Conservation (phyloP, 2,797 vertebrate species). For the Todus mexicanus region DNA sequence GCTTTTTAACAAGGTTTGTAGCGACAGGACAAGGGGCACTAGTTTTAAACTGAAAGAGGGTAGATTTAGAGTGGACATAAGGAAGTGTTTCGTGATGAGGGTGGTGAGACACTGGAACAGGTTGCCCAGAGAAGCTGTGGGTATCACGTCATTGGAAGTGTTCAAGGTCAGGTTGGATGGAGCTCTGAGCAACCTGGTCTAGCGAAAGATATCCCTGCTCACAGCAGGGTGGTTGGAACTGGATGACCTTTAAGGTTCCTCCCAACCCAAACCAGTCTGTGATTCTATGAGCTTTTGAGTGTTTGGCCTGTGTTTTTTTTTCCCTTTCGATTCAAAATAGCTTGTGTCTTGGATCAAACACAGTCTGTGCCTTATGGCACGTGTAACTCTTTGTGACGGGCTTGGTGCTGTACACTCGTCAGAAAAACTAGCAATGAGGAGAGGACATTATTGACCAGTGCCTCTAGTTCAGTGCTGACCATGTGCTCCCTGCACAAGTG, state of each 20-base stretch:
- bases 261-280: not conserved
- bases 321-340: not conserved
- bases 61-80: too few relatives aligned
- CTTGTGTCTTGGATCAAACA: not conserved
- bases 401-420: not conserved
- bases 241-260: not conserved
- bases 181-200: too few relatives aligned
- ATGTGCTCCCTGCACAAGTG: not conserved
- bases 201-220: too few relatives aligned
- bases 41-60: too few relatives aligned
- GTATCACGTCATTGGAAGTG: not conserved
- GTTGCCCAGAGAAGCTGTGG: not conserved
- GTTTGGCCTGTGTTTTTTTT: not conserved
- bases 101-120: too few relatives aligned
- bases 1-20: not conserved
- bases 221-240: too few relatives aligned
- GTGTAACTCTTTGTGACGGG: not conserved
- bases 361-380: accelerated
- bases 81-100: too few relatives aligned
- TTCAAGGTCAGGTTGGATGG: too few relatives aligned
- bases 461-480: not conserved
- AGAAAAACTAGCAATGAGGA: not conserved
- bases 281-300: not conserved
- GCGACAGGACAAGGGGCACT: not conserved
- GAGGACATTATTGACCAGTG: not conserved